Evolutionary conservation across 2,113 vertebrate genomes (phyloP).

Genomic region (Centropus bengalensis): DNA sequence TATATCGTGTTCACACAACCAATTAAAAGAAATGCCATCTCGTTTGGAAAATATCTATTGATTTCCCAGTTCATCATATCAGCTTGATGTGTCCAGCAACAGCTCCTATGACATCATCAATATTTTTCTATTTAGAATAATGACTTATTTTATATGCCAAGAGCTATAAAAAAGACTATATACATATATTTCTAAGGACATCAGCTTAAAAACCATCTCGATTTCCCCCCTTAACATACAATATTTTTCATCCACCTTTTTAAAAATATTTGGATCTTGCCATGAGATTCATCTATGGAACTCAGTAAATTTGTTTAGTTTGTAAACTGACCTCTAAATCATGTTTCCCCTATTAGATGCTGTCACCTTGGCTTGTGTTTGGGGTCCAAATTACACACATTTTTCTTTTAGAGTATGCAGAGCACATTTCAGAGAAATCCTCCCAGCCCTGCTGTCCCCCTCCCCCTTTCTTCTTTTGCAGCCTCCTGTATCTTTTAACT

Average conservation of each 20-base stretch:
- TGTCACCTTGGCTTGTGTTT: conserved; percentile 66
- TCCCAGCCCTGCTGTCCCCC: not conserved
- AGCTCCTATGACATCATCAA: conserved; percentile 81
- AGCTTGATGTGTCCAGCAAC: conserved; percentile 79
- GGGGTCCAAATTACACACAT: conserved; percentile 76
- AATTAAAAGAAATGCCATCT: conserved; percentile 82
- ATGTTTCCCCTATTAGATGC: conserved; percentile 76
- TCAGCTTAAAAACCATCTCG: conserved; percentile 70
- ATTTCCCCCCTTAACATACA: conserved; percentile 75
- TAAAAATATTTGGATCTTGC: conserved; percentile 74
- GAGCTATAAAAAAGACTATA: conserved; percentile 78
- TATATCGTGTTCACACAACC: conserved; percentile 75
- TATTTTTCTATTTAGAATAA: conserved; percentile 85
- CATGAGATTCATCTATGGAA: conserved; percentile 78
- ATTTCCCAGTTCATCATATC: conserved; percentile 81
- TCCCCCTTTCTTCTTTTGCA: not conserved
- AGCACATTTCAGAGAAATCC: conserved; percentile 70
- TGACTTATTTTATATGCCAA: conserved; percentile 83
- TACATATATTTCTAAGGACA: conserved; percentile 78
- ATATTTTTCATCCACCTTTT: conserved; percentile 74
- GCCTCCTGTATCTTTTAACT: not conserved
- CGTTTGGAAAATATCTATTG: conserved; percentile 82
- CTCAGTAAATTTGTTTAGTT: conserved; percentile 79
- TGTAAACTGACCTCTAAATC: conserved; percentile 79
- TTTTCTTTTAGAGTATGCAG: conserved; percentile 74